phyloP scores from a whole-genome alignment of 2,113 vertebrate species.

The Microtus ochrogaster region DNA sequence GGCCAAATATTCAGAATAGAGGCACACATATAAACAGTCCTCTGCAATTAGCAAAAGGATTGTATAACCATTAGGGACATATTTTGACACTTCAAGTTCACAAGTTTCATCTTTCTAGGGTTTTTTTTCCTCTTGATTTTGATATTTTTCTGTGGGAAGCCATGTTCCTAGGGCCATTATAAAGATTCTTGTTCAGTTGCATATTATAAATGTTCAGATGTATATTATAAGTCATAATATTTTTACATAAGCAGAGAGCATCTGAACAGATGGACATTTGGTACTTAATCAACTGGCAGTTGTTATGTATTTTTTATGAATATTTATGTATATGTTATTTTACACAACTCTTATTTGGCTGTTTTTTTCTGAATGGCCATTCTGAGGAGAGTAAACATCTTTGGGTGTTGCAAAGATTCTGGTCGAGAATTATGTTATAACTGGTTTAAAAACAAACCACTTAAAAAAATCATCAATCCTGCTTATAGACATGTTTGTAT shows the following conservation, averaged over 20 bases:
- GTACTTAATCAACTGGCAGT: neutral
- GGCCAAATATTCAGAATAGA: neutral
- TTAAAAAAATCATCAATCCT: neutral
- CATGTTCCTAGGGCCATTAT: neutral
- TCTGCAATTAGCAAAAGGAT: neutral
- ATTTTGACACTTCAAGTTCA: slow-evolving; percentile 24
- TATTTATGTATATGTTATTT: neutral
- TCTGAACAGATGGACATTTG: neutral
- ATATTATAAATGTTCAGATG: neutral
- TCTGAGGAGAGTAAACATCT: neutral
- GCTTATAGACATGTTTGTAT: neutral
- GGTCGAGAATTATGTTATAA: neutral
- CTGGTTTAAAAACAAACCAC: neutral
- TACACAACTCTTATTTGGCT: neutral
- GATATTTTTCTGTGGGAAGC: neutral
- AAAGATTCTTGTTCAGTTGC: neutral
- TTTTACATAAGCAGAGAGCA: slow-evolving; percentile 12
- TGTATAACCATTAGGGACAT: neutral
- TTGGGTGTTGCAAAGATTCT: neutral
- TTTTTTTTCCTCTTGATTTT: neutral
- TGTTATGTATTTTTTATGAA: slow-evolving; percentile 6
- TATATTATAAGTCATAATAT: neutral
- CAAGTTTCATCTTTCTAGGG: neutral
- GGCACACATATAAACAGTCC: neutral
- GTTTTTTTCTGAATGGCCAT: neutral